Evolutionary conservation across 2,888 invertebrate species (phyloP).

Genomic region (Acanthosepion pharaonis): DNA sequence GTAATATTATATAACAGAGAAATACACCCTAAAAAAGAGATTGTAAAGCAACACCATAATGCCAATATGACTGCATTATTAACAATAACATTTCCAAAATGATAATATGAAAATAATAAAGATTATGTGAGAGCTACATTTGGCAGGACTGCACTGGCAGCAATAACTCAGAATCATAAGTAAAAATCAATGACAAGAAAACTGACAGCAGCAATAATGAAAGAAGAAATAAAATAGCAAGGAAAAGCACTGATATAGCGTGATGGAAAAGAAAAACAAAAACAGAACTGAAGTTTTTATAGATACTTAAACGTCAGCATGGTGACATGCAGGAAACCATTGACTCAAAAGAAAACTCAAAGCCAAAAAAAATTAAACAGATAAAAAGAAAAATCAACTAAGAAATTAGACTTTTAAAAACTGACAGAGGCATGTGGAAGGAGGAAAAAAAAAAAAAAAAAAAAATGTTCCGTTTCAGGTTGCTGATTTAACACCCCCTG

Average conservation of each 20-base stretch:
- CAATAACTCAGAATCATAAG: too few relatives aligned
- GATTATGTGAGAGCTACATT: too few relatives aligned
- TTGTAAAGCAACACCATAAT: too few relatives aligned
- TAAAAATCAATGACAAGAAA: neutral
- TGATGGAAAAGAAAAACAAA: neutral
- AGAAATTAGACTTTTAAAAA: neutral
- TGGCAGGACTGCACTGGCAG: too few relatives aligned
- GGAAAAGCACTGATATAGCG: neutral
- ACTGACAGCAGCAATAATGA: neutral
- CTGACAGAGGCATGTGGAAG: too few relatives aligned
- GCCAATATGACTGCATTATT: too few relatives aligned
- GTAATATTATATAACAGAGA: too few relatives aligned
- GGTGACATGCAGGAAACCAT: neutral
- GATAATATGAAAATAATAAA: too few relatives aligned
- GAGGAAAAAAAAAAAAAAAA: neutral
- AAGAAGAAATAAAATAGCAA: slow-evolving; percentile 15
- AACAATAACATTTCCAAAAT: too few relatives aligned
- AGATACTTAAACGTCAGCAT: neutral
- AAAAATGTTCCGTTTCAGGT: neutral
- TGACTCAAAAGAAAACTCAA: neutral
- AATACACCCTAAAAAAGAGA: too few relatives aligned
- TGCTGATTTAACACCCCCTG: neutral
- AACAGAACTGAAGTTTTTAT: slow-evolving; percentile 6
- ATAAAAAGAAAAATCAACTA: neutral
- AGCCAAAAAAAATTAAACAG: neutral